Percentiles rank a stretch among this genome's conserved stretches.
Evolutionary conservation across 2,113 vertebrate genomes (phyloP).

Genomic region (Plectropomus leopardus): DNA sequence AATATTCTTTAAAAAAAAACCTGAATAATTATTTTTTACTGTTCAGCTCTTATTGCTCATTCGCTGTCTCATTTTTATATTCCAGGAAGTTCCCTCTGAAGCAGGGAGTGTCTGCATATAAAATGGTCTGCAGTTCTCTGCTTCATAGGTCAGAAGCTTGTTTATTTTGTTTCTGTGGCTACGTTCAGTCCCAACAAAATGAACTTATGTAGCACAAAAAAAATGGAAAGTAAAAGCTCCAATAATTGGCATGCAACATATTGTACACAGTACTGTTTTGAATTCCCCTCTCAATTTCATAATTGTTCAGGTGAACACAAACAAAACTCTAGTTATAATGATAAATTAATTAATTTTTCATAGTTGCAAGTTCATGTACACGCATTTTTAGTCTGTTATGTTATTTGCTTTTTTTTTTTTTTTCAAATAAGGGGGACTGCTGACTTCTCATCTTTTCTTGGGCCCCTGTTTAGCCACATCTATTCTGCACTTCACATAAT

Average conservation of each 20-base stretch:
- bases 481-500: constrained; percentile 27
- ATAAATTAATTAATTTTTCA: constrained; percentile 16
- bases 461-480: constrained; percentile 8
- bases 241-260: constrained; percentile 90
- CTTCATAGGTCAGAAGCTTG: constrained; percentile 99
- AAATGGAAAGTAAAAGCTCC: constrained; percentile 56
- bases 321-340: constrained; percentile 44
- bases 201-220: constrained; percentile 54
- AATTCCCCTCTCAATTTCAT: constrained; percentile 45
- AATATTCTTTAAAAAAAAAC: constrained; percentile 54
- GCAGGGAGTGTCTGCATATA: constrained; percentile 99
- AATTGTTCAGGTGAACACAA: constrained; percentile 37
- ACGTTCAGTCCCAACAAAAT: constrained; percentile 94
- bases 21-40: constrained; percentile 87
- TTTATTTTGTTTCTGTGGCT: constrained; percentile 98
- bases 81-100: constrained; percentile 99
- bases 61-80: constrained; percentile 93
- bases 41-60: constrained; percentile 98
- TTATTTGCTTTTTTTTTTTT: too few species aligned
- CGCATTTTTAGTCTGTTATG: constrained; percentile 15
- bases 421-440: constrained; percentile 30
- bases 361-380: constrained; percentile 9
- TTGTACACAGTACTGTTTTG: constrained; percentile 64
- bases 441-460: constrained; percentile 33
- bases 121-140: constrained; percentile 99